These are phyloP conservation scores for Aleiodes alternator DNA, from an alignment of 2,888 invertebrate genomes.

Conservation along the genomic window DNA sequence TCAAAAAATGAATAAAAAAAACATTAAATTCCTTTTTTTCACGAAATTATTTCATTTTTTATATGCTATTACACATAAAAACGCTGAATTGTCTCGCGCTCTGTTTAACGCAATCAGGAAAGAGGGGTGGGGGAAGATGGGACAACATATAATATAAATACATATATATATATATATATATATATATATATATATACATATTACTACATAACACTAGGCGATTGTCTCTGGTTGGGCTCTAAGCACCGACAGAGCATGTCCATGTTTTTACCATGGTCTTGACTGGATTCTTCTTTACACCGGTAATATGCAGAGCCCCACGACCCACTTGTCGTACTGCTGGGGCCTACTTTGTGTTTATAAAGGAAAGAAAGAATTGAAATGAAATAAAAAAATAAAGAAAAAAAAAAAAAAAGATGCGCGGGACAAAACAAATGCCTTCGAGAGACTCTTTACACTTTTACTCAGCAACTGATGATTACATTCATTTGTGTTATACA, in stretches of 20 bases:
- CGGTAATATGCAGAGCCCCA: conserved; percentile 49
- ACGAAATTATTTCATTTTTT: conserved; percentile 10
- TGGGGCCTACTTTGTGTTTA: conserved; percentile 32
- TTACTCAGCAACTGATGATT: conserved; percentile 13
- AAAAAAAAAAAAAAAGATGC: too few species aligned
- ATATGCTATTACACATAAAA: conserved; percentile 17
- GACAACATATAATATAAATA: too few species aligned
- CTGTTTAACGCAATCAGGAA: conserved; percentile 59
- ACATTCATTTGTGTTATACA: conserved; percentile 1
- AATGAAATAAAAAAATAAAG: too few species aligned
- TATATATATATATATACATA: neutral
- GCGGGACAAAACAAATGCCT: too few species aligned
- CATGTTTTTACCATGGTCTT: conserved; percentile 48
- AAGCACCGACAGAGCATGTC: conserved; percentile 63
- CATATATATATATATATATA: neutral
- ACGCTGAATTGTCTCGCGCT: conserved; percentile 58
- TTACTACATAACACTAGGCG: conserved; percentile 54
- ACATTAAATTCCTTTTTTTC: neutral
- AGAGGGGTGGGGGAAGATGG: neutral
- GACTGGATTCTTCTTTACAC: conserved; percentile 39
- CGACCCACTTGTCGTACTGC: conserved; percentile 46
- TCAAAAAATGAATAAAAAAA: too few species aligned
- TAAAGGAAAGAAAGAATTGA: conserved; percentile 4
- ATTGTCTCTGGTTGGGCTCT: conserved; percentile 49
- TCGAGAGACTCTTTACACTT: too few species aligned